A percentile compares a stretch with the other conserved stretches of the same genome.
These are phyloP conservation scores for Heteromyza rotundicornis DNA, from an alignment of 2,888 invertebrate genomes.

Conservation along the genomic window DNA sequence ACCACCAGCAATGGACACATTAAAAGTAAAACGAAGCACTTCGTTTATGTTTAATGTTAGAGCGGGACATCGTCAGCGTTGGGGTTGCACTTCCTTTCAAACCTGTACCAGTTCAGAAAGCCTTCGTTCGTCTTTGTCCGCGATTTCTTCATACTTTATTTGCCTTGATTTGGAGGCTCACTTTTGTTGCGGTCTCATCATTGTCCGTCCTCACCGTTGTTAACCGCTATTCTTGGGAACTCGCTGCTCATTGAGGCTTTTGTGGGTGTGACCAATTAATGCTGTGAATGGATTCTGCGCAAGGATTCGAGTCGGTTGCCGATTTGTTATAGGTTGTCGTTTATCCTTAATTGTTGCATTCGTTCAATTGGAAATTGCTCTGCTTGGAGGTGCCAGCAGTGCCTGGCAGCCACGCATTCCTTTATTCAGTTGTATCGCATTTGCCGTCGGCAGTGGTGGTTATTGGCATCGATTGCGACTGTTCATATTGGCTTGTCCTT, in stretches of 20 bases:
- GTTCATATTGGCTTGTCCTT: background rate
- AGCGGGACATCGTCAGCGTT: constrained; percentile 15
- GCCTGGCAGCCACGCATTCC: background rate
- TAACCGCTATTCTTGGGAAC: constrained; percentile 32
- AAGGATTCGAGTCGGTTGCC: constrained; percentile 40
- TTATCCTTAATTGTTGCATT: constrained; percentile 27
- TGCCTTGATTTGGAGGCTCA: background rate
- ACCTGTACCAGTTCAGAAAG: background rate
- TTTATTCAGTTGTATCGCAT: constrained; percentile 9
- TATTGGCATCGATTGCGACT: background rate
- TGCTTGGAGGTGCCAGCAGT: constrained; percentile 18
- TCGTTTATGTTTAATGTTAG: constrained; percentile 10
- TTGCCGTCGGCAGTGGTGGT: constrained; percentile 10
- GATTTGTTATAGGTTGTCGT: constrained; percentile 43
- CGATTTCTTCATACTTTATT: background rate
- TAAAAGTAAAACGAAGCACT: constrained; percentile 18
- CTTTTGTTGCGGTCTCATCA: constrained; percentile 23
- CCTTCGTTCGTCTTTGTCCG: constrained; percentile 1
- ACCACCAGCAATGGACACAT: constrained; percentile 7
- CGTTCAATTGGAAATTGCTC: constrained; percentile 26
- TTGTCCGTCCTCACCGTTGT: constrained; percentile 37
- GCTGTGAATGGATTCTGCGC: constrained; percentile 51
- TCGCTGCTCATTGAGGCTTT: constrained; percentile 20
- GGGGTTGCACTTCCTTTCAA: constrained; percentile 12
- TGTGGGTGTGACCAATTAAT: constrained; percentile 52